phyloP scores from a whole-genome alignment of 2,797 vertebrate species.

The Emydoidea blandingii region DNA sequence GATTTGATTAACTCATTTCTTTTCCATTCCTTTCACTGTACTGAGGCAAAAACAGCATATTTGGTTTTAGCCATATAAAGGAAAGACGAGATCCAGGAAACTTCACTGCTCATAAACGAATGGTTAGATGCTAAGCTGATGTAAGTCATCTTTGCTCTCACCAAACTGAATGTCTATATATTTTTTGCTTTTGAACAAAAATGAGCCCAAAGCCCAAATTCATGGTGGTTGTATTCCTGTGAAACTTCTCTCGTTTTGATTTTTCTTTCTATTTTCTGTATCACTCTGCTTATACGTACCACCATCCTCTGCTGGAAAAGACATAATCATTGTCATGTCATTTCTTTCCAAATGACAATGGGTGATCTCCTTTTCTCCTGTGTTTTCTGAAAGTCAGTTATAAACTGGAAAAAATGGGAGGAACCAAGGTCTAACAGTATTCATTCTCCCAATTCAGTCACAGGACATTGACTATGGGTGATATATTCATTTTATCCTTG shows the following conservation, averaged over 20 bases:
- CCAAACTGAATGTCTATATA: conserved; percentile 59
- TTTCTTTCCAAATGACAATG: background rate
- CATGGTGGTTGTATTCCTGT: conserved; percentile 39
- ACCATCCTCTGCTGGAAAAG: background rate
- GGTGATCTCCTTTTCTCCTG: conserved; percentile 41
- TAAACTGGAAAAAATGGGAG: background rate
- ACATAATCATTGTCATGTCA: background rate
- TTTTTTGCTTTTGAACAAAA: conserved; percentile 65
- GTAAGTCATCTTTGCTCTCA: conserved; percentile 66
- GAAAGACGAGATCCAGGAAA: conserved; percentile 61
- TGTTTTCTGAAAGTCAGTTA: conserved; percentile 6
- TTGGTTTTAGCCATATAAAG: conserved; percentile 63
- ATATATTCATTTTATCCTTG: background rate
- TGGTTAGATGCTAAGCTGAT: conserved; percentile 42
- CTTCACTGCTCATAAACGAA: conserved; percentile 59
- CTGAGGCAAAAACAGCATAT: conserved; percentile 71
- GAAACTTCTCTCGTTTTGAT: conserved; percentile 36
- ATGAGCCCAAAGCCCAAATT: conserved; percentile 50
- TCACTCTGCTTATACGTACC: conserved; percentile 26
- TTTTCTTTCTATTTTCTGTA: conserved; percentile 69
- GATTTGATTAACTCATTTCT: conserved; percentile 68
- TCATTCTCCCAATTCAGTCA: conserved; percentile 60
- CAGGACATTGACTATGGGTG: conserved; percentile 20
- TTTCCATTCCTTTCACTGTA: conserved; percentile 46
- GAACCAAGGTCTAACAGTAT: background rate